A percentile compares a stretch with the other conserved stretches of the same genome.
These are phyloP conservation scores for Polymixis flavicincta DNA, from an alignment of 2,888 invertebrate species.

Conservation along the genomic window DNA sequence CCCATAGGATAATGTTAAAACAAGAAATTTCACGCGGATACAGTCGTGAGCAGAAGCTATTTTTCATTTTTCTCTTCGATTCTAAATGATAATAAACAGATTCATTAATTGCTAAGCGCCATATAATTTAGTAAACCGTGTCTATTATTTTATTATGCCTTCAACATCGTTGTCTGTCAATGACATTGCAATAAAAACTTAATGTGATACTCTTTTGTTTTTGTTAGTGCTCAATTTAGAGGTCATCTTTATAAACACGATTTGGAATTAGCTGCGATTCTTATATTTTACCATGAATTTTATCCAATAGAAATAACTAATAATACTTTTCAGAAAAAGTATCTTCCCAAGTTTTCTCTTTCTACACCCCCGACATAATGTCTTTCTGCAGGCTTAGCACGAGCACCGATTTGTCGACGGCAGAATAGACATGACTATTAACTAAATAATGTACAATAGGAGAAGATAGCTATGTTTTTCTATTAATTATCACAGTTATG, in stretches of 20 bases:
- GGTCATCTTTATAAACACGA: slow-evolving; percentile 15
- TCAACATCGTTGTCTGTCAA: slow-evolving; percentile 28
- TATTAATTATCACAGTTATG: too few species aligned
- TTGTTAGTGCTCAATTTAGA: slow-evolving; percentile 28
- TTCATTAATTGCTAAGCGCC: slow-evolving; percentile 5
- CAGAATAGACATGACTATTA: too few species aligned
- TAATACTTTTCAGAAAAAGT: too few species aligned
- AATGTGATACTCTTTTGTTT: slow-evolving; percentile 34
- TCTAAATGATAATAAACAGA: not conserved
- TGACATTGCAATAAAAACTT: slow-evolving; percentile 42
- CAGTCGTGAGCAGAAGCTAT: too few species aligned
- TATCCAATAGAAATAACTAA: too few species aligned
- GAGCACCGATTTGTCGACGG: too few species aligned
- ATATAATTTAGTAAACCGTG: slow-evolving; percentile 4
- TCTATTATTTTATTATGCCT: slow-evolving; percentile 19
- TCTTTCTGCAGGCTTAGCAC: too few species aligned
- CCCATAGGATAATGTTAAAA: not conserved
- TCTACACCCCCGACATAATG: not conserved
- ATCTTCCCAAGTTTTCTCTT: not conserved
- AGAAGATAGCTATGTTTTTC: too few species aligned
- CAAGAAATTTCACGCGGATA: too few species aligned
- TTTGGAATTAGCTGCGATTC: not conserved
- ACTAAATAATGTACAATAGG: too few species aligned
- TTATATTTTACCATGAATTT: not conserved
- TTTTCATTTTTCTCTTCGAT: not conserved